Evolutionary conservation across 2,113 vertebrate genomes (phyloP), one percentile per base, ranked within the genome.

Genomic region (Peromyscus californicus): DNA sequence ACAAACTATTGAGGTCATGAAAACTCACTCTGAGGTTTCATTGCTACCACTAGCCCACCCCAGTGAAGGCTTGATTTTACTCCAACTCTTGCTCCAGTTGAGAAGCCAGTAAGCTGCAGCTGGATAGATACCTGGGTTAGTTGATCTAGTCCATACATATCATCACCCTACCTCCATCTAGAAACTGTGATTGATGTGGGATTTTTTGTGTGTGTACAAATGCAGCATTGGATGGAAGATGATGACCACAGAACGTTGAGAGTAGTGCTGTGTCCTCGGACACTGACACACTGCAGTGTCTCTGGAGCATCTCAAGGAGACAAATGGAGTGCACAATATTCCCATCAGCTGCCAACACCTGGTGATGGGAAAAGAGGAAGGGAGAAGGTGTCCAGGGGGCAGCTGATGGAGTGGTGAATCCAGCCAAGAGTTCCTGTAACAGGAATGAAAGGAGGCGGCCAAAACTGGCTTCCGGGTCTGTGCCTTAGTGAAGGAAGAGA

Each of bases 301-400:
- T 90, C 61, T 6, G 17, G 39, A 36, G n/a, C 63, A 31, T 29
- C 5, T 21, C 16, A 36, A 61, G 33, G 26, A 67, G 31, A 42
- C 7, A 7, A 5, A 3, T 39, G 24, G 10, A 12, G 1, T 5
- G 7, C 4, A 3, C 0, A 2, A 22, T 79, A 1, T 29, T 22
- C 59, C 54, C 19, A 1, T 26, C 4, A 16, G 19, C 51, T 36
- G 72, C 36, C 84, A 86, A 10, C 26, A 17, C 83, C 61, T 33
- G 4, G 39, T 19, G 42, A 67, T n/a, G 12, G 19, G 31, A 45
- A 70, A 45, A 31, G 31, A 45, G 63, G 42, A 36, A n/a, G n/a
- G 8, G 24, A 5, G 65, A 48, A 57, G 3, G 33, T 33, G 39
- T 8, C 4, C 51, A 48, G 79, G 75, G 29, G 59, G 59, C 33